Percentiles rank a stretch among this genome's conserved stretches.
Conservation (phyloP, 2,888 invertebrate genomes). For the Sturmia bella region DNA sequence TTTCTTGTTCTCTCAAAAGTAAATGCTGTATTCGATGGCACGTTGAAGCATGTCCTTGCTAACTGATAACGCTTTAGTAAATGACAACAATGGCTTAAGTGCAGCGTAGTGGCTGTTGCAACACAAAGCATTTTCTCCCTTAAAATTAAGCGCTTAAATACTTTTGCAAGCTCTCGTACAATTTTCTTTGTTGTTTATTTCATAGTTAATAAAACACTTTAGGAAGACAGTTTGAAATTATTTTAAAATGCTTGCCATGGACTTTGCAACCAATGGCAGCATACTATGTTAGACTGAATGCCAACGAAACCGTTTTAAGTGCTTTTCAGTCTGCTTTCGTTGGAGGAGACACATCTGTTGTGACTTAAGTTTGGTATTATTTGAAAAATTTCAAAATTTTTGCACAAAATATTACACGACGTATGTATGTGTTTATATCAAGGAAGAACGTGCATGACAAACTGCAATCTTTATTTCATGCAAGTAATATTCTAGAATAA, state of each 20-base stretch:
- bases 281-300: no score
- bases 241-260: no score
- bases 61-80: slow-evolving; percentile 40
- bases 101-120: neutral
- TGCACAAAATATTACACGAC: neutral
- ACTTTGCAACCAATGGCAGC: no score
- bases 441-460: slow-evolving; percentile 58
- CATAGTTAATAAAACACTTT: no score
- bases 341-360: slow-evolving; percentile 41
- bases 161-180: no score
- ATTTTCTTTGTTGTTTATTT: no score
- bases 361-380: slow-evolving; percentile 15
- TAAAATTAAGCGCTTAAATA: no score
- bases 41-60: slow-evolving; percentile 35
- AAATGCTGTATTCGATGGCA: slow-evolving; percentile 11
- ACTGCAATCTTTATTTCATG: slow-evolving; percentile 33
- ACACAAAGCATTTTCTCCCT: neutral
- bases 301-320: neutral
- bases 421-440: slow-evolving; percentile 11
- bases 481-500: neutral
- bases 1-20: neutral
- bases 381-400: slow-evolving; percentile 34
- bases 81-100: slow-evolving; percentile 23
- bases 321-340: neutral
- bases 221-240: no score